Conservation (phyloP, 2,113 vertebrate species). For the Loxodonta africana region DNA sequence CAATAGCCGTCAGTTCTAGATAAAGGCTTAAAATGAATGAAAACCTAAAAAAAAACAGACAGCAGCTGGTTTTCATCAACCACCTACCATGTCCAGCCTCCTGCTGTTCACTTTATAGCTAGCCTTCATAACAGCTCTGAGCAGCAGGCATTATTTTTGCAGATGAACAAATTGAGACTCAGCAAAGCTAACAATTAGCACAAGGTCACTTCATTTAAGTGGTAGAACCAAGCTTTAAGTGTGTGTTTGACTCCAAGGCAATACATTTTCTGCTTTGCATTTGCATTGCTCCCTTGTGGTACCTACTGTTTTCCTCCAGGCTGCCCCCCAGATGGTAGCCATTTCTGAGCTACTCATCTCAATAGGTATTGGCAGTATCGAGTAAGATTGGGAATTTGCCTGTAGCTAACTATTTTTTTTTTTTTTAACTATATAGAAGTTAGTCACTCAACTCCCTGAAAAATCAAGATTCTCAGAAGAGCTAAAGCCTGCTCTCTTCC, state of each 20-base stretch:
- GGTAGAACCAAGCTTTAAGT: background rate
- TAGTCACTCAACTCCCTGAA: background rate
- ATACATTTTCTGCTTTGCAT: background rate
- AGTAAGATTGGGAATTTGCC: background rate
- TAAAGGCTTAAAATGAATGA: background rate
- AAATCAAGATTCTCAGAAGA: slow-evolving; percentile 27
- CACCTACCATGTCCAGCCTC: background rate
- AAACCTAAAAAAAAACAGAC: background rate
- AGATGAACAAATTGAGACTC: background rate
- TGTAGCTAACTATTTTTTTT: background rate
- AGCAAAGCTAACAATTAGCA: too few relatives aligned
- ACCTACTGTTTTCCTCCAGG: background rate
- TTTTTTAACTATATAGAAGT: background rate
- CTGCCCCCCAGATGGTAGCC: too few relatives aligned
- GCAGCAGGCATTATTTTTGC: background rate
- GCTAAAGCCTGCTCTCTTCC: background rate
- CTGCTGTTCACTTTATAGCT: too few relatives aligned
- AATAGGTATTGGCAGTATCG: background rate
- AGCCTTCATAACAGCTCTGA: background rate
- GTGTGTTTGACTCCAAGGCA: background rate
- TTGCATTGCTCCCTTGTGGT: background rate
- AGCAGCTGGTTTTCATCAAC: background rate
- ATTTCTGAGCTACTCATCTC: background rate
- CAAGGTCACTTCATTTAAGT: background rate
- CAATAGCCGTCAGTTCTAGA: background rate